Percentiles rank a stretch among this genome's conserved stretches.
phyloP scores from a whole-genome alignment of 2,888 invertebrate genomes.

The Drosophila mulleri region DNA sequence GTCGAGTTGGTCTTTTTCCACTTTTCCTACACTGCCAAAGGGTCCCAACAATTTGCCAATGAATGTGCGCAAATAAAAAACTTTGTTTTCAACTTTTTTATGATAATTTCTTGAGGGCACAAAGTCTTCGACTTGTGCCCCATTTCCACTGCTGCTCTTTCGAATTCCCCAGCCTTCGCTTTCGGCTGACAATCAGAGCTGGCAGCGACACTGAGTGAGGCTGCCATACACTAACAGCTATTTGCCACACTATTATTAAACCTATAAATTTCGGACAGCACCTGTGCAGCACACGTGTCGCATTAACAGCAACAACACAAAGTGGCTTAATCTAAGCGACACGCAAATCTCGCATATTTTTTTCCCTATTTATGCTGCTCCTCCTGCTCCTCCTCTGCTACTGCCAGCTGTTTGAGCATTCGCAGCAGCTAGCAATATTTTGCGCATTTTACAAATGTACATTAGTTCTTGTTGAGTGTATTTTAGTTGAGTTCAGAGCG shows the following conservation, averaged over 20 bases:
- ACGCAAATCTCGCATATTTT: constrained; percentile 53
- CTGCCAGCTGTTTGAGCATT: constrained; percentile 61
- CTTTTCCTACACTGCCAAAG: constrained; percentile 1
- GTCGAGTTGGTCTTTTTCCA: constrained; percentile 32
- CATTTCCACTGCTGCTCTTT: neutral
- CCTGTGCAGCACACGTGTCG: constrained; percentile 62
- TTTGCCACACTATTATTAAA: constrained; percentile 65
- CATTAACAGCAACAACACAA: constrained; percentile 30
- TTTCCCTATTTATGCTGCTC: constrained; percentile 33
- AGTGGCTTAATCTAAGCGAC: constrained; percentile 22
- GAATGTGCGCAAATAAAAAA: constrained; percentile 3
- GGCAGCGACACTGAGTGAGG: constrained; percentile 45
- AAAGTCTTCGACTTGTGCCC: constrained; percentile 1
- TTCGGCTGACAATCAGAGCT: constrained; percentile 31
- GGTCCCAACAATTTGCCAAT: neutral
- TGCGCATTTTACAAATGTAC: constrained; percentile 52
- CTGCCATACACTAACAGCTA: constrained; percentile 27
- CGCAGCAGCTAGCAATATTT: constrained; percentile 51
- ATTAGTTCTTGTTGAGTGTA: constrained; percentile 54
- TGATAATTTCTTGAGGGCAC: constrained; percentile 9
- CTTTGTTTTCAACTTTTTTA: constrained; percentile 4
- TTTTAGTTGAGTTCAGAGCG: constrained; percentile 47
- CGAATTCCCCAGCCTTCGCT: neutral
- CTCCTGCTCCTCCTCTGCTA: constrained; percentile 6
- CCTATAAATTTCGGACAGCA: constrained; percentile 61